phyloP scores from a whole-genome alignment of 2,113 vertebrate species.

The Jacana jacana region DNA sequence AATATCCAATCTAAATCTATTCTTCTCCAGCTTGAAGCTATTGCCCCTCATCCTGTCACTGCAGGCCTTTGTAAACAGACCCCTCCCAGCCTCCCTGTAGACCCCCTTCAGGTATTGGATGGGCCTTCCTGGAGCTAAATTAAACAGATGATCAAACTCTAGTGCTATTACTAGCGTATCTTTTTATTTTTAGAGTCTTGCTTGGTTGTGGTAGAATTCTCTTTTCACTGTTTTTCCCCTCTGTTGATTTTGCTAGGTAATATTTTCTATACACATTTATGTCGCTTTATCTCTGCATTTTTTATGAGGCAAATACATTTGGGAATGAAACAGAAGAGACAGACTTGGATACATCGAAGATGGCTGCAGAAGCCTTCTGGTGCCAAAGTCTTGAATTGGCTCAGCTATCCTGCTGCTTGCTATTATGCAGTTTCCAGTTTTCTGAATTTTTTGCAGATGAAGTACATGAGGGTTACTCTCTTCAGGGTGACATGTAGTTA shows the following conservation, averaged over 20 bases:
- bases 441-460: conserved; percentile 39
- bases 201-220: background rate
- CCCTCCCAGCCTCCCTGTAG: too few species aligned
- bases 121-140: too few species aligned
- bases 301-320: conserved; percentile 15
- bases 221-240: background rate
- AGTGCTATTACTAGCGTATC: background rate
- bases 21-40: too few species aligned
- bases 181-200: background rate
- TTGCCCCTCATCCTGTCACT: too few species aligned
- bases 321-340: conserved; percentile 8
- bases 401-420: background rate
- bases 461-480: background rate
- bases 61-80: too few species aligned
- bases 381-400: background rate
- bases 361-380: background rate
- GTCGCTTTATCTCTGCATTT: background rate
- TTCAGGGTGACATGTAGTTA: conserved; percentile 29
- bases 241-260: background rate
- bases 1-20: too few species aligned
- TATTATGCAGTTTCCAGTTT: conserved; percentile 33
- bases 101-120: too few species aligned
- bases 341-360: background rate
- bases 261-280: background rate
- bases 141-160: background rate